These are phyloP conservation scores for Tiaroga cobitis DNA, from an alignment of 2,797 vertebrate genomes.

Conservation along the genomic window DNA sequence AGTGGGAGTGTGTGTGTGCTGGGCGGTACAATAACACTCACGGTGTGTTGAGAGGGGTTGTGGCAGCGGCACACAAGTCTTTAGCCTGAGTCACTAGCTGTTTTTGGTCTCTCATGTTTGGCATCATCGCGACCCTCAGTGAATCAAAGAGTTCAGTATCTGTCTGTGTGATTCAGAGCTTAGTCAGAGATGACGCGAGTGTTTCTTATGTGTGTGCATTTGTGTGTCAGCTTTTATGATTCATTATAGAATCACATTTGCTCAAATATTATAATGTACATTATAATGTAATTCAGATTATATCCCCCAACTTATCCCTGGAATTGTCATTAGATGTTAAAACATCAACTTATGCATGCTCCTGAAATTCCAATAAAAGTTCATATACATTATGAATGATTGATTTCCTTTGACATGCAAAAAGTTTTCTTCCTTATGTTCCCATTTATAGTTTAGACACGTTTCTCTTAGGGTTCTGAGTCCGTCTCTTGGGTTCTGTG, in stretches of 20 bases:
- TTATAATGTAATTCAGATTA: no score
- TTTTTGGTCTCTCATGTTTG: constrained; percentile 33
- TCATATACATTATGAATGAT: not conserved
- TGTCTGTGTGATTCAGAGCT: constrained; percentile 13
- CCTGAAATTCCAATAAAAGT: not conserved
- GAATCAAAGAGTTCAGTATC: constrained; percentile 34
- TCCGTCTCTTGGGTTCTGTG: not conserved
- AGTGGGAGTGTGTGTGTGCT: not conserved
- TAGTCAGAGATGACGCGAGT: not conserved
- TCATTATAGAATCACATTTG: not conserved
- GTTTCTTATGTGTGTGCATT: not conserved
- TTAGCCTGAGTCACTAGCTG: constrained; percentile 51
- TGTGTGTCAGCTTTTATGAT: constrained; percentile 2
- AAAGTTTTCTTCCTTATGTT: not conserved
- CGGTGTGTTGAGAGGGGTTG: not conserved
- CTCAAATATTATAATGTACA: not conserved
- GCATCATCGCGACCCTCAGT: constrained; percentile 3
- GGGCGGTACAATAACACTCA: constrained; percentile 2
- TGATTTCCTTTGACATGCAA: not conserved
- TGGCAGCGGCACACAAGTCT: not conserved
- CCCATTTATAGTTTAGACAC: not conserved
- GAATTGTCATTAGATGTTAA: not conserved
- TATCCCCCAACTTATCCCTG: not conserved
- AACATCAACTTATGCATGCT: not conserved
- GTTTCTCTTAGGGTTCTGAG: not conserved